Evolutionary conservation across 2,797 vertebrate genomes (phyloP).

Genomic region (Platyrinchus mystaceus): DNA sequence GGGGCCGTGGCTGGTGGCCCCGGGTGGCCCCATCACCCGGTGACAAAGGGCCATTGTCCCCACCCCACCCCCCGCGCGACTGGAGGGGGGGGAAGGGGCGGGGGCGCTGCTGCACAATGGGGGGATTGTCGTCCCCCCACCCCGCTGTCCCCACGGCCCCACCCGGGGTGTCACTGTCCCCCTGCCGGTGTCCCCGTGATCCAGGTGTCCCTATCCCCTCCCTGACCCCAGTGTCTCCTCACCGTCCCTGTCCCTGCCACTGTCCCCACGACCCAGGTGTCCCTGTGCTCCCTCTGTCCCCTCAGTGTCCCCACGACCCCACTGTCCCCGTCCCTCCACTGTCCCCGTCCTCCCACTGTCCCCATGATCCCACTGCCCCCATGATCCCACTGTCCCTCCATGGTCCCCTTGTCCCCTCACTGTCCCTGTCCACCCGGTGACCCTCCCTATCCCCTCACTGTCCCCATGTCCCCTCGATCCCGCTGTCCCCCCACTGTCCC

Average conservation of each 20-base stretch:
- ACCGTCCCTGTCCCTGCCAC: too few relatives aligned
- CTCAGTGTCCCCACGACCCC: too few relatives aligned
- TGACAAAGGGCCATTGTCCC: constrained; percentile 27
- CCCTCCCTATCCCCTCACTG: too few relatives aligned
- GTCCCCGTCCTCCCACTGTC: neutral
- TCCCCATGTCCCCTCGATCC: too few relatives aligned
- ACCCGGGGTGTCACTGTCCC: neutral
- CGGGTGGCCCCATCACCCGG: constrained; percentile 11
- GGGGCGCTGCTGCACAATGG: neutral
- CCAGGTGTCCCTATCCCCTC: neutral
- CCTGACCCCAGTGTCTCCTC: neutral
- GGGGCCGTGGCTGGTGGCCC: constrained; percentile 14
- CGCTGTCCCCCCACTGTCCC: too few relatives aligned
- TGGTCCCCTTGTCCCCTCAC: too few relatives aligned
- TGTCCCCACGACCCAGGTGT: neutral
- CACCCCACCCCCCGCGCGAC: neutral
- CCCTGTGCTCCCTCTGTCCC: neutral
- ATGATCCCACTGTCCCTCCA: too few relatives aligned
- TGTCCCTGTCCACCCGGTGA: too few relatives aligned
- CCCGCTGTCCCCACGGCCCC: neutral
- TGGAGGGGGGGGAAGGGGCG: neutral
- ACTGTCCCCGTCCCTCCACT: neutral
- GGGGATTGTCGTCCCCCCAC: neutral
- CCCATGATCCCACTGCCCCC: too few relatives aligned
- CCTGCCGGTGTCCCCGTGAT: too few relatives aligned